Evolutionary conservation across 2,797 vertebrate species (phyloP), one percentile per base, ranked within the genome.

Genomic region (Toxotes lorentzi): DNA sequence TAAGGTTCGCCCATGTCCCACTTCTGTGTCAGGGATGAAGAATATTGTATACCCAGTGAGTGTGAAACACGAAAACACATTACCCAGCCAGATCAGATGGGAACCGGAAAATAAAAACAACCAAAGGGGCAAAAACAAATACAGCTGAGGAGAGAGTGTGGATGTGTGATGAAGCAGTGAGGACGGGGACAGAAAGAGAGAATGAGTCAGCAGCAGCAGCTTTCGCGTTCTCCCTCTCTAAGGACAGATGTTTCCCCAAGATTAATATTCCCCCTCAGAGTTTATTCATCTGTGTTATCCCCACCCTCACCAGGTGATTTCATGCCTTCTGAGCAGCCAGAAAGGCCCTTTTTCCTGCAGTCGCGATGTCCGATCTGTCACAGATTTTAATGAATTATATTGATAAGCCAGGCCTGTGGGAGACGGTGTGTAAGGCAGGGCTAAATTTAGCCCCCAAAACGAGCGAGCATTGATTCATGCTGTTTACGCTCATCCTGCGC

Each of bases 261-360:
- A 92, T 93, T 87, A 91, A 93, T 91, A 89, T 84, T 93, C 81
- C 81, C 62, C 61, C 83, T 89, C 75, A 58, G 85, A 82, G 80
- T 92, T 91, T 88, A 91, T 85, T 88, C 79, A 69, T 84, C 80
- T 89, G 81, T 79, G 70, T 88, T 86, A 84, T 89, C 73, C 84
- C 73, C 71, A 77, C 62, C 67, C 76, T 77, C 76, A 72, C 81
- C 88, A 85, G 89, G 89, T 91, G 88, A 92, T 94, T 93, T 93
- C 89, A 94, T 81, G 88, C 87, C 77, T 86, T 50, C 76, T 79
- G 84, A 91, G 69, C 89, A 80, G 69, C 79, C 63, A 87, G 77
- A 88, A 88, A 89, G 76, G 64, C 11, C 67, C 45, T 30, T 38
- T 73, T 65, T 67, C 78, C 61, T 50, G 75, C 75, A 47, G 80